phyloP scores from a whole-genome alignment of 1,140 invertebrate species.

The Drosophila azteca region DNA sequence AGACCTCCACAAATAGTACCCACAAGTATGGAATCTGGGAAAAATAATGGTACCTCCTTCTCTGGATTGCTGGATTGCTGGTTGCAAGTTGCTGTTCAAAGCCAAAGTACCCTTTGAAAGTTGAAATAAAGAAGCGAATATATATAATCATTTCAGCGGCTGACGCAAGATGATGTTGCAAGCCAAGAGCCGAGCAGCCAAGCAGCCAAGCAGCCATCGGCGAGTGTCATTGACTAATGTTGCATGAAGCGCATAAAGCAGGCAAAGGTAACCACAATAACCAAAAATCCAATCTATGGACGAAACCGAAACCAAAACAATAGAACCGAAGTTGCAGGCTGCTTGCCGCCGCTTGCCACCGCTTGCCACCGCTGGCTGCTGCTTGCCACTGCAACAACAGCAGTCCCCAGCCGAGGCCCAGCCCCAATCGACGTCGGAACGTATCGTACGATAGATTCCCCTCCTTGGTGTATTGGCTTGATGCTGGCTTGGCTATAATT shows the following conservation, averaged over 20 bases:
- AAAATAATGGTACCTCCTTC: no score
- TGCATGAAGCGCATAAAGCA: conserved; percentile 75
- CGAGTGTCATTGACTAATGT: conserved; percentile 76
- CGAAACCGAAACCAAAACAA: conserved; percentile 58
- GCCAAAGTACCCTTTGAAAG: conserved; percentile 14
- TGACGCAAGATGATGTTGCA: conserved; percentile 74
- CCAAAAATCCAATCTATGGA: conserved; percentile 54
- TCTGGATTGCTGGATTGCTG: no score
- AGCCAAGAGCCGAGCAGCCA: conserved; percentile 25
- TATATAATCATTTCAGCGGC: conserved; percentile 65
- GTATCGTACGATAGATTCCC: no score
- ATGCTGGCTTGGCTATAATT: conserved; percentile 43
- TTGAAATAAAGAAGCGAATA: conserved; percentile 38
- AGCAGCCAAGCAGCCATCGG: conserved; percentile 22
- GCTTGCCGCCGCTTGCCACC: conserved; percentile 16
- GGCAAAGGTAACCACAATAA: conserved; percentile 62
- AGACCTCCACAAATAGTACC: no score
- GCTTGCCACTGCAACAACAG: no score
- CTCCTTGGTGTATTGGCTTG: conserved; percentile 11
- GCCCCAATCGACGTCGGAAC: no score
- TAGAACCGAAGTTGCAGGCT: conserved; percentile 50
- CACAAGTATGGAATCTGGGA: no score
- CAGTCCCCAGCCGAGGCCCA: no score
- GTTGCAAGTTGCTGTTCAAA: neutral
- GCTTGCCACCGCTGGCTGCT: conserved; percentile 1